Evolutionary conservation across 2,113 vertebrate species (phyloP), one percentile per base, ranked within the genome.

Genomic region (Cynopterus brachyotis): DNA sequence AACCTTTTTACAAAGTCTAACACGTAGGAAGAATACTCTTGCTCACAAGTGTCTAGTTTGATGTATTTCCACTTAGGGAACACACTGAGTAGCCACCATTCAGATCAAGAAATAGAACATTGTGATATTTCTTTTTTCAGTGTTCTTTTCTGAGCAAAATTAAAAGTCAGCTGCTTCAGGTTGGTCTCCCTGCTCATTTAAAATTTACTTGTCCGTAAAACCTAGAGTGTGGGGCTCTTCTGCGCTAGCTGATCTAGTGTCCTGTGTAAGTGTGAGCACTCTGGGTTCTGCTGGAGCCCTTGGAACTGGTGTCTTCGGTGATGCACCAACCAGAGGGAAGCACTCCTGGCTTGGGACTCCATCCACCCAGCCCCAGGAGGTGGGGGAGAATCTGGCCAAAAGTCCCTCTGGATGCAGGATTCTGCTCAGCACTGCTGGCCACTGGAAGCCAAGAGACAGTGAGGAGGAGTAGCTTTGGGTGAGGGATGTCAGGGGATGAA

Each of bases 121-220:
- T 0, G 22, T 9, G 37, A 59, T 40, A 15, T 9, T 42, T 64
- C 12, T 40, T 90, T 60, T 35, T 32, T 17, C 2, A 82, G n/a
- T 82, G 6, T 85, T 72, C 53, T 87, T 96, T 91, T 53, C 72
- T 26, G 24, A 78, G 57, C n/a, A 78, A 97, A 96, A 67, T 45
- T 37, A 78, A 79, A 70, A 60, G 45, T 57, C 67, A 40, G 26
- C 67, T 47, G 76, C 20, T 80, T 91, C 67, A 60, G 6, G 15
- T 86, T 78, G 59, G 47, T 91, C 35, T 40, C 26, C 20, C 42
- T 47, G 6, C 9, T 5, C 70, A 69, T 55, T 96, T 86, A 88
- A 82, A 57, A 60, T 47, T 81, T 37, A 66, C 22, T 45, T 55
- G 12, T 53, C 69, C 17, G 26, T 84, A 89, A 92, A 62, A 84